Conservation (phyloP, 1,140 invertebrate genomes). For the Ridgeia piscesae region DNA sequence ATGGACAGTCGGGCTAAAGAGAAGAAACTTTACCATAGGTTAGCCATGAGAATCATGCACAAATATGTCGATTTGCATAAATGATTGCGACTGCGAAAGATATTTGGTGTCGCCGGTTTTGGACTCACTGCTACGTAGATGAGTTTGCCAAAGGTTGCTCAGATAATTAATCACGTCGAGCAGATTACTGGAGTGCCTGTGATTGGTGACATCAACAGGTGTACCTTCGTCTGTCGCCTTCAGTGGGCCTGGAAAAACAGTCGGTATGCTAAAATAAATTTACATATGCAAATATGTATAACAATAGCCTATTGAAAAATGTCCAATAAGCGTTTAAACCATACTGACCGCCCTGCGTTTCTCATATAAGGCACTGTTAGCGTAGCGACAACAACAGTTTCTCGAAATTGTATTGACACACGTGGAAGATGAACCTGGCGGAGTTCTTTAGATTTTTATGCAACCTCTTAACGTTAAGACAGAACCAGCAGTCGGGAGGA, state of each 20-base stretch:
- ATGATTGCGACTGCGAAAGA: neutral
- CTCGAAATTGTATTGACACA: neutral
- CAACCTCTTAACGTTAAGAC: neutral
- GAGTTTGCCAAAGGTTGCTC: neutral
- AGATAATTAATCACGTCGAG: neutral
- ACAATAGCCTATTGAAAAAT: neutral
- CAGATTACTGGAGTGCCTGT: neutral
- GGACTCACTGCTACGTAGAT: neutral
- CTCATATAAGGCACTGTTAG: neutral
- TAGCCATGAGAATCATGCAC: too few relatives aligned
- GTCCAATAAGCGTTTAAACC: neutral
- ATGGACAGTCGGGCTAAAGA: too few relatives aligned
- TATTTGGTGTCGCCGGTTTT: neutral
- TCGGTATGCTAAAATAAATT: neutral
- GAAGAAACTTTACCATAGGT: too few relatives aligned
- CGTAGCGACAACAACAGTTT: neutral
- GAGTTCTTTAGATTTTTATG: neutral
- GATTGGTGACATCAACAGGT: neutral
- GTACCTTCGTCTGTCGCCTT: neutral
- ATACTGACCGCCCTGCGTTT: neutral
- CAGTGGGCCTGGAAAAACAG: neutral
- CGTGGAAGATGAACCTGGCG: neutral
- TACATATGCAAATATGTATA: neutral
- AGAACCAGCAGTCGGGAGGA: neutral
- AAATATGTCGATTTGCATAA: too few relatives aligned